Percentiles rank a stretch among this genome's conserved stretches.
Conservation (phyloP, 2,888 invertebrate genomes). For the Cancer borealis region DNA sequence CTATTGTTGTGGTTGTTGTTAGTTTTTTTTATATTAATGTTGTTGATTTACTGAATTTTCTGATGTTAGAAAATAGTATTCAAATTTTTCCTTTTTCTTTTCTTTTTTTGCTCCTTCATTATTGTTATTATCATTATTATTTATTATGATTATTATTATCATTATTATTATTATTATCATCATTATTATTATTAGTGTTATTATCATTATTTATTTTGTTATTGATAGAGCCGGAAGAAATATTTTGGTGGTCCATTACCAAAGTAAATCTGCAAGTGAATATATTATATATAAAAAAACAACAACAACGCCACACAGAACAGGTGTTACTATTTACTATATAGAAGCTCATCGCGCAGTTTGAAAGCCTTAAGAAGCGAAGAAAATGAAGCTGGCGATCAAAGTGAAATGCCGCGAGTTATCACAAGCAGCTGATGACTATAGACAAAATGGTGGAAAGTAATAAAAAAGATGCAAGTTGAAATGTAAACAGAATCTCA, state of each 20-base stretch:
- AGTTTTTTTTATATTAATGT: neutral
- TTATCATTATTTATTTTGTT: neutral
- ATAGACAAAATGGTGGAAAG: neutral
- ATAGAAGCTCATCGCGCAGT: neutral
- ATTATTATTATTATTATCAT: neutral
- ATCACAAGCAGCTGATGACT: neutral
- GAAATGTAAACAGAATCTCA: neutral
- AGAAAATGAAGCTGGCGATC: neutral
- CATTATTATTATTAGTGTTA: neutral
- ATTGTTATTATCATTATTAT: neutral
- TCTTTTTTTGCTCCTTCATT: neutral
- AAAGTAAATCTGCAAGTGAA: neutral
- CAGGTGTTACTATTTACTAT: neutral
- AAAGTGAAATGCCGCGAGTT: neutral
- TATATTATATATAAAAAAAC: too few species aligned
- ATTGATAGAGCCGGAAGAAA: neutral
- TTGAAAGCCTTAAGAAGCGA: neutral
- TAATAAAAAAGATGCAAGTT: neutral
- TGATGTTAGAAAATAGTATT: neutral
- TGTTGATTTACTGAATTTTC: neutral
- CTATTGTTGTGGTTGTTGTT: neutral
- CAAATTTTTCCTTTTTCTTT: neutral
- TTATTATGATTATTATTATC: neutral
- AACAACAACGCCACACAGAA: too few species aligned
- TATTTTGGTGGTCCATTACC: neutral